phyloP scores from a whole-genome alignment of 2,888 invertebrate genomes.

The Copidosoma aretas region DNA sequence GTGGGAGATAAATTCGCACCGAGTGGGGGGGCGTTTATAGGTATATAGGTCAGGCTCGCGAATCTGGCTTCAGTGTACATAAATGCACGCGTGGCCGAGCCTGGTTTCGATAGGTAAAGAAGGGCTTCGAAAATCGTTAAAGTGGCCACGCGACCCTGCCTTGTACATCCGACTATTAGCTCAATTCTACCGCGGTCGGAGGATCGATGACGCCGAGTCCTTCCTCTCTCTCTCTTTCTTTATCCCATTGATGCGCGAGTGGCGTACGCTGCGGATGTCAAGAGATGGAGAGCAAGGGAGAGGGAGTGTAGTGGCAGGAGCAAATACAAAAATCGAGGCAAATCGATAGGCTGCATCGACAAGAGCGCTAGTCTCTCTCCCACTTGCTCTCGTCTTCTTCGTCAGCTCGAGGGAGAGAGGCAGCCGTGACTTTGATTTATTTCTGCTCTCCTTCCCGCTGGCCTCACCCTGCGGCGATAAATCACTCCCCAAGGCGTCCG shows the following conservation, averaged over 20 bases:
- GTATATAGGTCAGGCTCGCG: slow-evolving; percentile 51
- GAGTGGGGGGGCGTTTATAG: slow-evolving; percentile 30
- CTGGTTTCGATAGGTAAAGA: slow-evolving; percentile 6
- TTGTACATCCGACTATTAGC: slow-evolving; percentile 27
- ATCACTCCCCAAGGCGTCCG: slow-evolving; percentile 17
- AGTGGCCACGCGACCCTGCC: not conserved
- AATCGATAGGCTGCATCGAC: slow-evolving; percentile 27
- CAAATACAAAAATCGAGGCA: not conserved
- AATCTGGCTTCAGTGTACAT: slow-evolving; percentile 55
- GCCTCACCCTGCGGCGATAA: not conserved
- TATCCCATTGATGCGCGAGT: slow-evolving; percentile 17
- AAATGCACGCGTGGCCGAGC: slow-evolving; percentile 7
- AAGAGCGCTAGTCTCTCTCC: slow-evolving; percentile 26
- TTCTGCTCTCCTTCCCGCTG: slow-evolving; percentile 9
- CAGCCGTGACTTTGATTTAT: slow-evolving; percentile 42
- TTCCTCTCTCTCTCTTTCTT: not conserved
- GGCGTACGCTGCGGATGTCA: not conserved
- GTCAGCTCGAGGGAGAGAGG: slow-evolving; percentile 13
- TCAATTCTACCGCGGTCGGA: slow-evolving; percentile 39
- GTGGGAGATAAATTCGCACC: not conserved
- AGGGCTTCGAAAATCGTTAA: slow-evolving; percentile 61
- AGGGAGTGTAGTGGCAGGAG: not conserved
- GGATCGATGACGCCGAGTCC: slow-evolving; percentile 39
- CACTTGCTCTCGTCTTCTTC: slow-evolving; percentile 17
- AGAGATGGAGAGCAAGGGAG: too few relatives aligned